These are phyloP conservation scores for Prorops nasuta DNA, from an alignment of 1,140 invertebrate species.

Conservation along the genomic window DNA sequence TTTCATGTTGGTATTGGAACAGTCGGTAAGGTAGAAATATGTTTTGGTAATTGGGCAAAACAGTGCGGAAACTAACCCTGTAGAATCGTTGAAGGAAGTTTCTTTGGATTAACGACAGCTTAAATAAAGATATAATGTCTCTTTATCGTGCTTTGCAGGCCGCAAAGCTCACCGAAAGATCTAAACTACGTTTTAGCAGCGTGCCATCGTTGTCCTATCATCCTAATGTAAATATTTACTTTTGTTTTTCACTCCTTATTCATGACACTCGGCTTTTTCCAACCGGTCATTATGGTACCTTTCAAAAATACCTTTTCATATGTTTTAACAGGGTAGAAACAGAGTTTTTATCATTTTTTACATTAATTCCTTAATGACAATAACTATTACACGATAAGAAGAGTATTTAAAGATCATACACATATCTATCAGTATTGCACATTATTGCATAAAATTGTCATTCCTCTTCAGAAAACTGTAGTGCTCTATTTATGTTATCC, in stretches of 20 bases:
- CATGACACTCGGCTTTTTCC: not conserved
- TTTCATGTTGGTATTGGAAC: too few relatives aligned
- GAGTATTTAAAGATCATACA: too few relatives aligned
- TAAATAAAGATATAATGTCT: too few relatives aligned
- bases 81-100: too few relatives aligned
- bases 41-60: too few relatives aligned
- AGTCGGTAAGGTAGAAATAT: too few relatives aligned
- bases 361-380: conserved; percentile 5
- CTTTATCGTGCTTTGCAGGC: conserved; percentile 42
- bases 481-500: not conserved
- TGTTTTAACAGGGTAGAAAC: conserved; percentile 8
- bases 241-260: too few relatives aligned
- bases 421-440: not conserved
- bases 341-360: not conserved
- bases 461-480: not conserved
- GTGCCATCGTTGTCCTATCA: conserved; percentile 50
- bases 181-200: conserved; percentile 40
- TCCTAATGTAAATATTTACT: conserved; percentile 52
- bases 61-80: too few relatives aligned
- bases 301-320: not conserved
- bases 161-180: conserved; percentile 32
- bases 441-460: conserved; percentile 4
- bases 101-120: too few relatives aligned
- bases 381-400: not conserved
- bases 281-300: not conserved